Evolutionary conservation across 1,140 invertebrate species (phyloP).

Genomic region (Archegozetes longisetosus): DNA sequence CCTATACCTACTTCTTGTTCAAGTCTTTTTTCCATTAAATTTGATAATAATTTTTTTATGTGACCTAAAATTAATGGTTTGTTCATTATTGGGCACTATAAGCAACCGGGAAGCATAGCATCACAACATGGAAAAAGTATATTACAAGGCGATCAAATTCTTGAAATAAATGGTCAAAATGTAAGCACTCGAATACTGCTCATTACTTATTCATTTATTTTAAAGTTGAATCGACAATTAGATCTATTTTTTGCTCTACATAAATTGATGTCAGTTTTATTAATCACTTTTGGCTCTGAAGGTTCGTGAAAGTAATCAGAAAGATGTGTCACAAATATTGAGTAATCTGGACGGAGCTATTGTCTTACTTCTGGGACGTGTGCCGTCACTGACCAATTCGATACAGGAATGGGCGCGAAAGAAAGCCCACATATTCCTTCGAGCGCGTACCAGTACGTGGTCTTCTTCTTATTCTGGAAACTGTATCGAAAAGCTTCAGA

Average conservation of each 20-base stretch:
- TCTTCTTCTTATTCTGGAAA: slow-evolving; percentile 22
- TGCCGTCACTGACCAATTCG: slow-evolving; percentile 19
- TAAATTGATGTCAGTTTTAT: no score
- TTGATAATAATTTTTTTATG: no score
- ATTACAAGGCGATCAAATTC: slow-evolving; percentile 23
- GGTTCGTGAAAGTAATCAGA: slow-evolving; percentile 23
- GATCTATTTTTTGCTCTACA: no score
- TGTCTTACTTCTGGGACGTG: slow-evolving; percentile 23
- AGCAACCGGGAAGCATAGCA: slow-evolving; percentile 25
- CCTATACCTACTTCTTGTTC: no score
- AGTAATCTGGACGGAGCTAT: slow-evolving; percentile 22
- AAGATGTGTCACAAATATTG: slow-evolving; percentile 23
- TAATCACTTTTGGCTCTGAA: no score
- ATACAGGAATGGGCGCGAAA: slow-evolving; percentile 24
- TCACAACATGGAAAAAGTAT: slow-evolving; percentile 20
- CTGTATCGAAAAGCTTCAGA: slow-evolving; percentile 24
- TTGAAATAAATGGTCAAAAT: slow-evolving; percentile 25
- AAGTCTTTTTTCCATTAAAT: no score
- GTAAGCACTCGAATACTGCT: no score
- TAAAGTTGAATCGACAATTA: no score
- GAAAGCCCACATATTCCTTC: slow-evolving; percentile 21
- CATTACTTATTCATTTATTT: no score
- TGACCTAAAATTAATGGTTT: no score
- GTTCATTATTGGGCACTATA: no score
- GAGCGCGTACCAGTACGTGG: slow-evolving; percentile 24